phyloP scores from a whole-genome alignment of 2,113 vertebrate species.

The Phylloscopus trochiloides region DNA sequence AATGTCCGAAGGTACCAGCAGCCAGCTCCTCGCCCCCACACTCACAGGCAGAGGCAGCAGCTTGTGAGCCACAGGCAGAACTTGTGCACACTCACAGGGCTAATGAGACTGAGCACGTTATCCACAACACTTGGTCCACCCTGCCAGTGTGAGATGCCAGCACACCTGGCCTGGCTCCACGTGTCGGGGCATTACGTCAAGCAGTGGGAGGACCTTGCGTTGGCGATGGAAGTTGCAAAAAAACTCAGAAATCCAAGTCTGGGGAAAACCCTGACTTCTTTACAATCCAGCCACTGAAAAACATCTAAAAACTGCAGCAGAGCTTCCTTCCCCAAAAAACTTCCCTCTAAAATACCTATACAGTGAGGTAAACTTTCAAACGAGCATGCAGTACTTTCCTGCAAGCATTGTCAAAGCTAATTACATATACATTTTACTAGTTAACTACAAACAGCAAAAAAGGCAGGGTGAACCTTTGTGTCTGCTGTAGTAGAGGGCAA shows the following conservation, averaged over 20 bases:
- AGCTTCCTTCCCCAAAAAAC: background rate
- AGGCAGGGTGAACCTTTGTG: background rate
- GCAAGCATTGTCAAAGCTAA: background rate
- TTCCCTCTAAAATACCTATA: background rate
- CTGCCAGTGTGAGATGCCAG: background rate
- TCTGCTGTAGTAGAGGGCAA: background rate
- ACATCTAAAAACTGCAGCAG: background rate
- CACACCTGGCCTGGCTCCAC: background rate
- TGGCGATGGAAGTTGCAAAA: background rate
- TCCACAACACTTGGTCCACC: accelerated
- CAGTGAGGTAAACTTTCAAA: background rate
- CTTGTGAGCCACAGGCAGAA: background rate
- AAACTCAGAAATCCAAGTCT: background rate
- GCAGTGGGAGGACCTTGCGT: accelerated
- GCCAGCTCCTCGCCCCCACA: accelerated
- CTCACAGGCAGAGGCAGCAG: background rate
- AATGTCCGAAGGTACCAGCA: accelerated
- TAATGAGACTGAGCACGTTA: background rate
- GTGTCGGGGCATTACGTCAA: background rate
- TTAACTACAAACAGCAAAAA: background rate
- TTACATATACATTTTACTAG: background rate
- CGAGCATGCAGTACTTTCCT: background rate
- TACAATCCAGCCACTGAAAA: background rate
- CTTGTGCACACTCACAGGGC: accelerated
- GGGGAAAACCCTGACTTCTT: background rate